A percentile compares a stretch with the other conserved stretches of the same genome.
These are phyloP conservation scores for Numenius phaeopus DNA, from an alignment of 2,797 vertebrate genomes.

Conservation along the genomic window DNA sequence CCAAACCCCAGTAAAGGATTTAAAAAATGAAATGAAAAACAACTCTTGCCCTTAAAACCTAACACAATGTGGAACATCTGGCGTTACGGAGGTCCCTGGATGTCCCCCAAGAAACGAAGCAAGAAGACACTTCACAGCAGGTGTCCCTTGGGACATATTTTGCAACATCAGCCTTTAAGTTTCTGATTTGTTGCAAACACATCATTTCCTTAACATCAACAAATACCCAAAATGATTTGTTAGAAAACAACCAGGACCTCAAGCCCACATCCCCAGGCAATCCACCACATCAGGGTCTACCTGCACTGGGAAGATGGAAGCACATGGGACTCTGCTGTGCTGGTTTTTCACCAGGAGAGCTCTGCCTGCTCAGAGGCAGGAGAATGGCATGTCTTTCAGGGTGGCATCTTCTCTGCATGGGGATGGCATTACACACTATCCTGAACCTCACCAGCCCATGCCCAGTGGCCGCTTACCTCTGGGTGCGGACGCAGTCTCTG, in stretches of 20 bases:
- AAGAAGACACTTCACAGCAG: not conserved
- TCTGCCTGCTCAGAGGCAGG: not conserved
- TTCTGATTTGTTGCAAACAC: not conserved
- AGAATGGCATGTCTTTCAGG: not conserved
- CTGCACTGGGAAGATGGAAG: not conserved
- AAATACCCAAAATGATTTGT: not conserved
- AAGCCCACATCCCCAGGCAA: not conserved
- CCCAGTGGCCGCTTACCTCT: slow-evolving; percentile 78
- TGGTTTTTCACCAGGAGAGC: not conserved
- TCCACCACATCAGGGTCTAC: not conserved
- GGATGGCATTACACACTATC: not conserved
- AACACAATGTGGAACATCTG: not conserved
- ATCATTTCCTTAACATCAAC: not conserved
- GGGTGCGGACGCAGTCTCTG: slow-evolving; percentile 73
- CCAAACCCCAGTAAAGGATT: not conserved
- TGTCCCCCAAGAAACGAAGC: not conserved
- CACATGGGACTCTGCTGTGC: not conserved
- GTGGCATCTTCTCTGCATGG: not conserved
- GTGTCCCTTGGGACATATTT: not conserved
- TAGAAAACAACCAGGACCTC: not conserved
- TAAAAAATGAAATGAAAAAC: not conserved
- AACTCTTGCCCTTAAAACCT: not conserved
- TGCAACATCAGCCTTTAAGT: not conserved
- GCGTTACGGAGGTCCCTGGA: not conserved
- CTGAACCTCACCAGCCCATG: not conserved